These are phyloP conservation scores for Melanocharis versteri DNA, from an alignment of 2,113 vertebrate genomes.

Conservation along the genomic window DNA sequence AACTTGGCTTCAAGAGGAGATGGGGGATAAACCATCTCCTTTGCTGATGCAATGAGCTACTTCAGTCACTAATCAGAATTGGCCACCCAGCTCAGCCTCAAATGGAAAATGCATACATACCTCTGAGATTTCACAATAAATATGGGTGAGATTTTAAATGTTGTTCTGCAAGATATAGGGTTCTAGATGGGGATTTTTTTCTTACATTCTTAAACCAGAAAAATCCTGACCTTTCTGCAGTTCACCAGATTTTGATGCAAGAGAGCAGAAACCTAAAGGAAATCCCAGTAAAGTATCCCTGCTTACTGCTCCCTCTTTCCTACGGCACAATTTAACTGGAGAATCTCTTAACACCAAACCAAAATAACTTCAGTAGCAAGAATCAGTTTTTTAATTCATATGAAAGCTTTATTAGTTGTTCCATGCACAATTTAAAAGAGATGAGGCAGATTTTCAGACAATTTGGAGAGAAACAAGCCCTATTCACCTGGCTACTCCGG, in stretches of 20 bases:
- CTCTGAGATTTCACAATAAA: neutral
- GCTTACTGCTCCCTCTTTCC: neutral
- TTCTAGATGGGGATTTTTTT: neutral
- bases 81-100: neutral
- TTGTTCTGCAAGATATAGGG: rapidly evolving
- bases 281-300: neutral
- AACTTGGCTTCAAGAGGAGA: neutral
- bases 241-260: neutral
- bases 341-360: neutral
- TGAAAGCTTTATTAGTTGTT: neutral
- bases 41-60: neutral
- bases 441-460: neutral
- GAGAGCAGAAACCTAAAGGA: neutral
- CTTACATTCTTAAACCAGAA: neutral
- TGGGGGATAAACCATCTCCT: neutral
- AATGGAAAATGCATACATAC: neutral
- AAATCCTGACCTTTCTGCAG: conserved; percentile 8
- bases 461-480: neutral
- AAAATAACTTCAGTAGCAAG: neutral
- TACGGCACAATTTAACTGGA: neutral
- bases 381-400: neutral
- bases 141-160: neutral
- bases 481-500: neutral
- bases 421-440: neutral
- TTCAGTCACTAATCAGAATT: neutral